Evolutionary conservation across 2,113 vertebrate genomes (phyloP).

Genomic region (Hyaena hyaena): DNA sequence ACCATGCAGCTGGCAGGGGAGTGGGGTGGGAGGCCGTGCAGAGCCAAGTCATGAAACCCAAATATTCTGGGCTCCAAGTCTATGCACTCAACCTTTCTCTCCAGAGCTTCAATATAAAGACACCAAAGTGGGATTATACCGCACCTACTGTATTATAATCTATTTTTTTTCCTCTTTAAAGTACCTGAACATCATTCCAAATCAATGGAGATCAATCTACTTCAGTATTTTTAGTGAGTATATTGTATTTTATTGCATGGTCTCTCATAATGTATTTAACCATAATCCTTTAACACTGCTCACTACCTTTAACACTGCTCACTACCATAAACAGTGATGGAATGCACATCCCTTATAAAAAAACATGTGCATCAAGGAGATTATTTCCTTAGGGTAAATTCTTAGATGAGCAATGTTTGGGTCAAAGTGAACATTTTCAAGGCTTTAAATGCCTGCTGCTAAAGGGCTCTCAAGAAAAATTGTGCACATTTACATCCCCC

Average conservation of each 20-base stretch:
- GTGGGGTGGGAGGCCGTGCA: not conserved
- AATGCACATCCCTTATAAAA: not conserved
- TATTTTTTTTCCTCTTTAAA: not conserved
- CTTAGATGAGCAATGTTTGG: not conserved
- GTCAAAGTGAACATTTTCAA: conserved; percentile 17
- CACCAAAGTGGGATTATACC: not conserved
- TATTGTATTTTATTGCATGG: not conserved
- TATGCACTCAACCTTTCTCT: not conserved
- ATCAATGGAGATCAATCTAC: not conserved
- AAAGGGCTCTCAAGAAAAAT: not conserved
- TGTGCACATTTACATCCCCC: not conserved
- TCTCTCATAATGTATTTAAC: not conserved
- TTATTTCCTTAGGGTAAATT: not conserved
- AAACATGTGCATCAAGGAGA: not conserved
- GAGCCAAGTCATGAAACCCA: not conserved
- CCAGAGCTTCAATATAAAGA: not conserved
- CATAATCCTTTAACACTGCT: not conserved
- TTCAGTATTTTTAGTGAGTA: not conserved
- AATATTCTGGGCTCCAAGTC: not conserved
- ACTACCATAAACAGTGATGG: not conserved
- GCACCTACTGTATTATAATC: not conserved
- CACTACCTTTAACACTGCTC: not conserved
- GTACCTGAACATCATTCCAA: not conserved
- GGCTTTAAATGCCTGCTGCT: not conserved
- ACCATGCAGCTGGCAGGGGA: not conserved